Percentiles rank a stretch among this genome's conserved stretches.
phyloP scores from a whole-genome alignment of 2,888 invertebrate species.

The Alviniconcha strummeri region DNA sequence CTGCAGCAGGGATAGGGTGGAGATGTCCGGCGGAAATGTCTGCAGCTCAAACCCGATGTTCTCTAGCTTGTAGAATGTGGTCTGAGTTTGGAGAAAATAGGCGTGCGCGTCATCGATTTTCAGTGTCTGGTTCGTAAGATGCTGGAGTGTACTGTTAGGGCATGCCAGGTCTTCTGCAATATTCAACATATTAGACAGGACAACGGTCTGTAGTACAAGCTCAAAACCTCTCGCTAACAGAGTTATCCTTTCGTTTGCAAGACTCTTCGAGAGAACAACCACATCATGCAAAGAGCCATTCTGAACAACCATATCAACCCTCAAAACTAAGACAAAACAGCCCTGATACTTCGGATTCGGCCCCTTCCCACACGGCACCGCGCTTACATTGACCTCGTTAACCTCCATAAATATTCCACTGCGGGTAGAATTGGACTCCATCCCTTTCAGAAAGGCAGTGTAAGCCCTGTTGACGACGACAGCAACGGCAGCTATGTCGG shows the following conservation, averaged over 20 bases:
- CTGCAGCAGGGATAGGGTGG: neutral
- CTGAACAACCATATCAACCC: too few species aligned
- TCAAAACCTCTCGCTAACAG: too few species aligned
- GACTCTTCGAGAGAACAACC: neutral
- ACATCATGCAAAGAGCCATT: neutral
- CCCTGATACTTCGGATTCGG: neutral
- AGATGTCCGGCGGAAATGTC: neutral
- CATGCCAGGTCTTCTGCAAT: neutral
- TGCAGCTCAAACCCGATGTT: slow-evolving; percentile 11
- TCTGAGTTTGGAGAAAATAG: neutral
- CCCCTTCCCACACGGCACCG: neutral
- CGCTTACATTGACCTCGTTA: too few species aligned
- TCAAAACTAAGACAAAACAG: neutral
- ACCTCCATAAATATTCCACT: too few species aligned
- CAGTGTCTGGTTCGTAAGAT: neutral
- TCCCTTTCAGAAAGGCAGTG: too few species aligned
- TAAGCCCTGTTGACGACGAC: too few species aligned
- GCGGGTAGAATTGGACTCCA: too few species aligned
- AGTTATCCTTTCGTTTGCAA: neutral
- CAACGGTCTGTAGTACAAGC: neutral
- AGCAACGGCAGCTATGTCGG: too few species aligned
- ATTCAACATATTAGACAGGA: neutral
- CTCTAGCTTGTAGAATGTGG: neutral
- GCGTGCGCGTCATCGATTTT: neutral
- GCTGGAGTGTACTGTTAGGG: neutral